Evolutionary conservation across 92 coral and sea anemone species (phyloP).

Genomic region (Epizoanthus illoricatus): DNA sequence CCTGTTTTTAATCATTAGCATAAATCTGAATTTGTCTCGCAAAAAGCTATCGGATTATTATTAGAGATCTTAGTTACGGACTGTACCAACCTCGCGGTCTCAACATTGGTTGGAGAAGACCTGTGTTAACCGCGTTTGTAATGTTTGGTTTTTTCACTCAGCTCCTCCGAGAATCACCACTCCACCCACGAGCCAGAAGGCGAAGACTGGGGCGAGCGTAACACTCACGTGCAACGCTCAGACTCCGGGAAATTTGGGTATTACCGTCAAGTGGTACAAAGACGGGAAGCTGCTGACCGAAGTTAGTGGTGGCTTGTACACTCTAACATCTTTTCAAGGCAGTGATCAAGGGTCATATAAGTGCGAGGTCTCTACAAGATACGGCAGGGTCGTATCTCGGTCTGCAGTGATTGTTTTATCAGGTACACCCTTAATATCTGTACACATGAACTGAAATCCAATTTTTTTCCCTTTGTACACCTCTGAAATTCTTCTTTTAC

Average conservation of each 20-base stretch:
- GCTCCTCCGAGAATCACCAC: constrained; percentile 16
- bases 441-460: no score
- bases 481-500: no score
- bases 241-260: not conserved
- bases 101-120: no score
- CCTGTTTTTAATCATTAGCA: no score
- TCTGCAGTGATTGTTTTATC: constrained; percentile 1
- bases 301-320: not conserved
- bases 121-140: no score
- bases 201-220: constrained; percentile 4
- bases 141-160: not conserved
- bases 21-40: no score
- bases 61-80: no score
- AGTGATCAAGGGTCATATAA: constrained; percentile 20
- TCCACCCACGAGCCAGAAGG: not conserved
- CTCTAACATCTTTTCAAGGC: not conserved
- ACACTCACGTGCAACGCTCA: constrained; percentile 6
- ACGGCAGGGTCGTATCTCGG: not conserved
- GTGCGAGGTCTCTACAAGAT: constrained; percentile 28
- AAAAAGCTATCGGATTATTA: no score
- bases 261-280: constrained; percentile 20
- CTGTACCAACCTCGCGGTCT: no score
- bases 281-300: constrained; percentile 12
- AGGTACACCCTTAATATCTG: not conserved
- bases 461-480: no score